Conservation (phyloP, 2,888 invertebrate genomes). For the Folsomia manolachei region DNA sequence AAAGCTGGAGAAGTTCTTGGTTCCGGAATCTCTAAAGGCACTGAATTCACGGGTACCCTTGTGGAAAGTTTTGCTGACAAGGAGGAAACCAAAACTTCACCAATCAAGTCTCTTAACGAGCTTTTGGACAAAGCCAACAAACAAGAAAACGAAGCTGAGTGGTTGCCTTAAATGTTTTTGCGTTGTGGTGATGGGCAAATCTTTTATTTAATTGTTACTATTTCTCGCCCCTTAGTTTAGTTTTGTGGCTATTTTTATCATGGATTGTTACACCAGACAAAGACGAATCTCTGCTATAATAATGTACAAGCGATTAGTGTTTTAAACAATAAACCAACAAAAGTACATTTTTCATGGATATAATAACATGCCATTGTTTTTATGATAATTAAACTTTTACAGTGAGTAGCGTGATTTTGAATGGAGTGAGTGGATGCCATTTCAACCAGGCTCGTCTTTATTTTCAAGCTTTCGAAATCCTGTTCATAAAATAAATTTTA, state of each 20-base stretch:
- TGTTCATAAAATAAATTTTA: too few relatives aligned
- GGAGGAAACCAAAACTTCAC: conserved; percentile 28
- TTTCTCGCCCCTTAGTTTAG: neutral
- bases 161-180: conserved; percentile 34
- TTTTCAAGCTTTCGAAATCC: too few relatives aligned
- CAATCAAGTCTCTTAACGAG: conserved; percentile 41
- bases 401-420: neutral
- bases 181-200: conserved; percentile 14
- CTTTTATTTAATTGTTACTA: conserved; percentile 1
- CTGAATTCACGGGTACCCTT: conserved; percentile 46
- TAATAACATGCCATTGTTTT: neutral
- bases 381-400: too few relatives aligned
- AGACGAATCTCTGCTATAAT: neutral
- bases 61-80: conserved; percentile 44
- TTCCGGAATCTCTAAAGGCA: conserved; percentile 47
- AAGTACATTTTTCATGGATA: neutral
- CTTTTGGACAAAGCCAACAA: conserved; percentile 46
- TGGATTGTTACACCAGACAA: neutral
- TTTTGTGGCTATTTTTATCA: too few relatives aligned
- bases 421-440: too few relatives aligned
- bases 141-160: conserved; percentile 49
- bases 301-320: neutral
- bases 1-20: conserved; percentile 48
- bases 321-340: neutral
- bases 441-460: too few relatives aligned